phyloP scores from a whole-genome alignment of 2,888 invertebrate species.

The Keiferia lycopersicella region DNA sequence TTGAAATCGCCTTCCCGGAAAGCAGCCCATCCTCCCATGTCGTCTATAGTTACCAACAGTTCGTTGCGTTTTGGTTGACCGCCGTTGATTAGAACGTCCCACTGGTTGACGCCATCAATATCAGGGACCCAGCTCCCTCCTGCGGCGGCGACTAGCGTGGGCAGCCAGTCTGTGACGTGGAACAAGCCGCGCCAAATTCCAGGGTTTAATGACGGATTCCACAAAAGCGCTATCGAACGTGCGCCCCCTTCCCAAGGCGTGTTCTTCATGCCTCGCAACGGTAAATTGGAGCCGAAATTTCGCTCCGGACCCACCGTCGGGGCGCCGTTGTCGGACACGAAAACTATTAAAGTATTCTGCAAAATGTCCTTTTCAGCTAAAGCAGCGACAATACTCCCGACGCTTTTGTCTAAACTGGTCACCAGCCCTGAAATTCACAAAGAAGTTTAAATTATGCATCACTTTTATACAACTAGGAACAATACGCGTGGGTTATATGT shows the following conservation, averaged over 20 bases:
- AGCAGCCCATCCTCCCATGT: constrained; percentile 57
- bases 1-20: constrained; percentile 54
- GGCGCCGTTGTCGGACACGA: constrained; percentile 94
- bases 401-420: constrained; percentile 89
- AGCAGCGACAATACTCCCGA: constrained; percentile 88
- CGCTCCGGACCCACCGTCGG: constrained; percentile 86
- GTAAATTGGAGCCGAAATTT: constrained; percentile 88
- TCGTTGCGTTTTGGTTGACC: constrained; percentile 62
- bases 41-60: constrained; percentile 78
- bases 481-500: background rate
- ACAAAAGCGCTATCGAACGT: constrained; percentile 85
- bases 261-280: constrained; percentile 87
- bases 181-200: constrained; percentile 78
- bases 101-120: constrained; percentile 84
- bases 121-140: constrained; percentile 48
- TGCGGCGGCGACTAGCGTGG: constrained; percentile 81
- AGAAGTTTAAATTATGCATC: constrained; percentile 13
- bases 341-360: constrained; percentile 91
- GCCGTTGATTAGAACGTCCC: constrained; percentile 77
- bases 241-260: constrained; percentile 91
- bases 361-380: constrained; percentile 85
- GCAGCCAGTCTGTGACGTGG: constrained; percentile 90
- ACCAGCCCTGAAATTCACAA: constrained; percentile 79
- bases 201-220: constrained; percentile 76
- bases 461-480: constrained; percentile 34